Evolutionary conservation across 1,140 invertebrate genomes (phyloP).

Genomic region (Apis florea): DNA sequence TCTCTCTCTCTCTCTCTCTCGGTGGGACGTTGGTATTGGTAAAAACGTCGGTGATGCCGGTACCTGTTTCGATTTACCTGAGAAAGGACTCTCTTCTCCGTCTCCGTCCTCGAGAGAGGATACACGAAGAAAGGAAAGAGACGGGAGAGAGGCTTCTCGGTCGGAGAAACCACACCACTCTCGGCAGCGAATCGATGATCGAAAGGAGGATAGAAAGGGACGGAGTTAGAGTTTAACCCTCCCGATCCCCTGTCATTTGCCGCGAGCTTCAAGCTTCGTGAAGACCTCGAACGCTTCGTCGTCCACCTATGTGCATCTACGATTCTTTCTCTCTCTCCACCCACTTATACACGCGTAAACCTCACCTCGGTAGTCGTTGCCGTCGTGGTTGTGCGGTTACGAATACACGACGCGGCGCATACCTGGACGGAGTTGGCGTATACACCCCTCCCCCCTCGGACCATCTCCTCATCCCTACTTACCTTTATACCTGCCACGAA

Average conservation of each 20-base stretch:
- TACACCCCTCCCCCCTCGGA: not conserved
- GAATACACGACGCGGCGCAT: constrained; percentile 25
- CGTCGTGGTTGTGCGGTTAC: not conserved
- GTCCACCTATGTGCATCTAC: constrained; percentile 48
- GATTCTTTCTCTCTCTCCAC: constrained; percentile 36
- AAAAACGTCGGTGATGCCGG: constrained; percentile 29
- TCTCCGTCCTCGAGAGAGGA: constrained; percentile 12
- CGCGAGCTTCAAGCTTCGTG: constrained; percentile 46
- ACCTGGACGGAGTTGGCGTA: constrained; percentile 32
- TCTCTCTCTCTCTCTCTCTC: too few species aligned
- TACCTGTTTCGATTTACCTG: constrained; percentile 68
- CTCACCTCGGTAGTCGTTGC: not conserved
- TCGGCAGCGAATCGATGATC: not conserved
- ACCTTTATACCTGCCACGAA: constrained; percentile 67
- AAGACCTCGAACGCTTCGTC: constrained; percentile 34
- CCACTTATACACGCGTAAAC: constrained; percentile 60
- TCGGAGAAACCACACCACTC: not conserved
- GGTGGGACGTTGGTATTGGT: constrained; percentile 16
- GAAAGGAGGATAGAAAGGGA: constrained; percentile 6
- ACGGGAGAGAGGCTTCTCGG: constrained; percentile 21
- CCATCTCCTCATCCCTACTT: constrained; percentile 32
- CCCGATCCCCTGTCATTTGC: constrained; percentile 58
- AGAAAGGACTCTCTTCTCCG: constrained; percentile 24
- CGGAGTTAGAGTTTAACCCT: constrained; percentile 29
- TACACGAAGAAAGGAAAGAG: constrained; percentile 21